A percentile compares a stretch with the other conserved stretches of the same genome.
These are phyloP conservation scores for Hexactinellida sp. DNA, from an alignment of 37 sponge, comb jelly and placozoan genomes.

Conservation along the genomic window DNA sequence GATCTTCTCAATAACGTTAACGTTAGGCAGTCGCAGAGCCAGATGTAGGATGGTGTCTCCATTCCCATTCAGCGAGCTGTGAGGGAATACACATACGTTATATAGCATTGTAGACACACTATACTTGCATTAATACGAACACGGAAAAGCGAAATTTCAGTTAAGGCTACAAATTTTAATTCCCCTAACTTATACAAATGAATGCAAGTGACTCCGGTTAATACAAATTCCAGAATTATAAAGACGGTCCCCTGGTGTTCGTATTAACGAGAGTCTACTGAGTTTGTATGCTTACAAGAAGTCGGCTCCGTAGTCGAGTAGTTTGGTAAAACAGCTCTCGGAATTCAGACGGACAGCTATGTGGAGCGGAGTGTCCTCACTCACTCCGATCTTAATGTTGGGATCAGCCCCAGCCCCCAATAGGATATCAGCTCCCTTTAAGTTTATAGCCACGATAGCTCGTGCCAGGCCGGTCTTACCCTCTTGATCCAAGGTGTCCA, in stretches of 20 bases:
- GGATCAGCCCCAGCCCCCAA: conserved; percentile 30
- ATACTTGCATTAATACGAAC: no score
- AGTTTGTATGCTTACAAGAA: neutral
- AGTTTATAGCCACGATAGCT: conserved; percentile 32
- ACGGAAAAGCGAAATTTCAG: no score
- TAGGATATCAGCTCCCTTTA: conserved; percentile 22
- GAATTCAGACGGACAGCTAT: conserved; percentile 11
- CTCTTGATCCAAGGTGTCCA: conserved; percentile 21
- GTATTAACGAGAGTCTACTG: no score
- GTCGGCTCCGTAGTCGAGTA: neutral
- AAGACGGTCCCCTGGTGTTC: no score
- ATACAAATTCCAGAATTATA: no score
- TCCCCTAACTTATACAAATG: no score
- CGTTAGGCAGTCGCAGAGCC: neutral
- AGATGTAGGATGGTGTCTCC: neutral
- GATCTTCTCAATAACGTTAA: neutral
- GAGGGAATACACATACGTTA: no score
- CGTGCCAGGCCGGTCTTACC: conserved; percentile 48
- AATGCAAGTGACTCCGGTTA: no score
- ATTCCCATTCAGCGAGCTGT: neutral
- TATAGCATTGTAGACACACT: no score
- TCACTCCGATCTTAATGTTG: neutral
- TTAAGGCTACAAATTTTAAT: no score
- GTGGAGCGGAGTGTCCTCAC: neutral
- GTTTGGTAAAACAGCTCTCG: neutral